These are phyloP conservation scores for Halcyon leucocephala DNA, from an alignment of 2,797 vertebrate species.

Conservation along the genomic window DNA sequence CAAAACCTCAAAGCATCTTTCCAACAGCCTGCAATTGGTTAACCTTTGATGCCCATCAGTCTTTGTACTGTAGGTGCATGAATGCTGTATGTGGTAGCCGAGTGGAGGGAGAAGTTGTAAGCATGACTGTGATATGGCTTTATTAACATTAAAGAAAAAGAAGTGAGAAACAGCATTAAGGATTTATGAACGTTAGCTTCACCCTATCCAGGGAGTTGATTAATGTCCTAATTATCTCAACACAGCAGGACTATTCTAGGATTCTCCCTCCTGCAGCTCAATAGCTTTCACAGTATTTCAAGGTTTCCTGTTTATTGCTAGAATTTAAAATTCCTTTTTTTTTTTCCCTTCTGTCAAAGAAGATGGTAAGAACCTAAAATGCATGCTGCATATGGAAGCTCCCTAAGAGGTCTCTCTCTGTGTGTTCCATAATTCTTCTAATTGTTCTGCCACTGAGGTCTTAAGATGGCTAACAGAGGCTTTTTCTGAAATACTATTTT, in stretches of 20 bases:
- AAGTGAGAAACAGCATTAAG: neutral
- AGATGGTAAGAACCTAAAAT: neutral
- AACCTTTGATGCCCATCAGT: conserved; percentile 9
- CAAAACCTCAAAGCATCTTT: neutral
- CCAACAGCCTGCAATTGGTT: neutral
- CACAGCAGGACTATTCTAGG: conserved; percentile 44
- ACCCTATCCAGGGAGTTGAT: conserved; percentile 35
- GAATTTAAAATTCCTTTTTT: neutral
- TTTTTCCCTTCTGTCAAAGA: neutral
- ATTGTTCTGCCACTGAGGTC: neutral
- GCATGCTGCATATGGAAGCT: neutral
- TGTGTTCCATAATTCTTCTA: neutral
- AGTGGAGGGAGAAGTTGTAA: rapidly evolving
- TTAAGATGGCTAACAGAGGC: neutral
- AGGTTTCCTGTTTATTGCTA: conserved; percentile 21
- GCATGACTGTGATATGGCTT: neutral
- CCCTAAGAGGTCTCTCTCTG: neutral
- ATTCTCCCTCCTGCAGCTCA: conserved; percentile 39
- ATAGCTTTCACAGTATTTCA: conserved; percentile 43
- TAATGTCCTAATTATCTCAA: conserved; percentile 62
- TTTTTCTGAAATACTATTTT: neutral
- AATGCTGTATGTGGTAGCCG: neutral
- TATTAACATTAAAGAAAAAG: neutral
- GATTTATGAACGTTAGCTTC: neutral
- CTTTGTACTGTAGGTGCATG: neutral